These are phyloP conservation scores for Dermatemys mawii DNA, from an alignment of 2,113 vertebrate species.

Conservation along the genomic window DNA sequence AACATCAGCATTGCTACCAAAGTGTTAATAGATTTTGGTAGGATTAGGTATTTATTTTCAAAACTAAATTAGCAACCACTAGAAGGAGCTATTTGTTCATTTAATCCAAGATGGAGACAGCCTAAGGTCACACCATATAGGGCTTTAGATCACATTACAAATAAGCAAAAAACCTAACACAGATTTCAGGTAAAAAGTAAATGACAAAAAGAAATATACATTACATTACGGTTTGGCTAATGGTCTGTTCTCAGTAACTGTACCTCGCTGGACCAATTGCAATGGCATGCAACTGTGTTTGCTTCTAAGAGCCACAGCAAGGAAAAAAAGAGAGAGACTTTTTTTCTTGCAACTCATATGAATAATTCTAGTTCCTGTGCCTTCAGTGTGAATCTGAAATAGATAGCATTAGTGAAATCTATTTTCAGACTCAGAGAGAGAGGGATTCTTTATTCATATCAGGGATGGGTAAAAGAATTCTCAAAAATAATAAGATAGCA, in stretches of 20 bases:
- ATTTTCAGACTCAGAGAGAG: not conserved
- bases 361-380: not conserved
- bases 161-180: not conserved
- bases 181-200: not conserved
- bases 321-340: not conserved
- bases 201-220: not conserved
- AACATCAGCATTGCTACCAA: not conserved
- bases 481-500: not conserved
- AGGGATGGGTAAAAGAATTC: not conserved
- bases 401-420: not conserved
- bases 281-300: not conserved
- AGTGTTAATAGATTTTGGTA: not conserved
- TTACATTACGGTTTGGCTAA: not conserved
- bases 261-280: not conserved
- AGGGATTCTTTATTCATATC: not conserved
- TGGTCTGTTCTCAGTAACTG: not conserved
- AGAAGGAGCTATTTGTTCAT: constrained; percentile 73
- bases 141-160: not conserved
- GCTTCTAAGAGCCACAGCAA: not conserved
- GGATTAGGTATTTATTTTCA: not conserved
- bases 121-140: not conserved
- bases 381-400: not conserved
- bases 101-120: not conserved
- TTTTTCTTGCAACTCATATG: not conserved
- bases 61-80: constrained; percentile 47